phyloP scores from a whole-genome alignment of 2,888 invertebrate genomes.

The Eucera pruinosa region DNA sequence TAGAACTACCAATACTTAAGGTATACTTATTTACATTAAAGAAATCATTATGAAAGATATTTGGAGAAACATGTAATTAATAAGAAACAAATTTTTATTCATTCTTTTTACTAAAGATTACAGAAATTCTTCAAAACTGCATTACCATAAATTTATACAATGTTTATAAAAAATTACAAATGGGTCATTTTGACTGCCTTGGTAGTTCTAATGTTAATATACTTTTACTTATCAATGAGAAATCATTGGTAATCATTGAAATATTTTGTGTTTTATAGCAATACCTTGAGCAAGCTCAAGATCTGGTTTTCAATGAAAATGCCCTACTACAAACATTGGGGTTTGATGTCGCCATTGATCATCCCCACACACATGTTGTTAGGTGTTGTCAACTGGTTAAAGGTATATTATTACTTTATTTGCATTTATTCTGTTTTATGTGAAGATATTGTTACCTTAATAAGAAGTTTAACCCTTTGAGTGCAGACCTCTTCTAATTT shows the following conservation, averaged over 20 bases:
- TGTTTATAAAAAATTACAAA: too few species aligned
- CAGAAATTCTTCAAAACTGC: too few species aligned
- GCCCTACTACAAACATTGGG: conserved; percentile 98
- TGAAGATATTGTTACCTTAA: background rate
- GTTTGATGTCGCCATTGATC: conserved; percentile 99
- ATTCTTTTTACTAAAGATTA: too few species aligned
- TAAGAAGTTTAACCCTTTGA: background rate
- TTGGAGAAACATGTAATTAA: too few species aligned
- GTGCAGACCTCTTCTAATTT: too few species aligned
- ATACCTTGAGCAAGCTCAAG: conserved; percentile 92
- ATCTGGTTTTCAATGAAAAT: conserved; percentile 98
- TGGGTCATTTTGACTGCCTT: too few species aligned
- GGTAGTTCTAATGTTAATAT: too few species aligned
- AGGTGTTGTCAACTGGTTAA: conserved; percentile 97
- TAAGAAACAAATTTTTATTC: too few species aligned
- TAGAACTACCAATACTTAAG: background rate
- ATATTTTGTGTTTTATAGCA: conserved; percentile 82
- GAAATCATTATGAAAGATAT: too few species aligned
- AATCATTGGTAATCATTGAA: background rate
- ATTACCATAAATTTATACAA: too few species aligned
- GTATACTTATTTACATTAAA: too few species aligned
- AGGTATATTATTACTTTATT: conserved; percentile 87
- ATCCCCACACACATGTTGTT: conserved; percentile 98
- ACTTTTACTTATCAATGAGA: background rate
- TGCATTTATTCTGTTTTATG: background rate